Conservation (phyloP, 1,140 invertebrate species). For the Antheraea mylitta region DNA sequence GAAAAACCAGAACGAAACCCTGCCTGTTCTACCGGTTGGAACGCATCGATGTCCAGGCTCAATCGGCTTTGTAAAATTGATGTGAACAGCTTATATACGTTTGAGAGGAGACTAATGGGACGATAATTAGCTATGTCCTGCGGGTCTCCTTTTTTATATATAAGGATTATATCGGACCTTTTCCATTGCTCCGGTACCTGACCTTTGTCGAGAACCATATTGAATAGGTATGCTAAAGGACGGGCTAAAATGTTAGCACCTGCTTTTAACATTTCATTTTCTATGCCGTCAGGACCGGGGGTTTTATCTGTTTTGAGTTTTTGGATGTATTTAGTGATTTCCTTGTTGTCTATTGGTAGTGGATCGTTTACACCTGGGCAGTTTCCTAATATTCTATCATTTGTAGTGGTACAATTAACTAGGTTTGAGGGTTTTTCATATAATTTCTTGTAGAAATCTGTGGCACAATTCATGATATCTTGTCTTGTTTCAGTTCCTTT, state of each 20-base stretch:
- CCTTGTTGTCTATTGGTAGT: neutral
- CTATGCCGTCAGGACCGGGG: slow-evolving; percentile 18
- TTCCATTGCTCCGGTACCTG: no score
- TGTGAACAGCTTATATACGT: no score
- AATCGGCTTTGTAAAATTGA: no score
- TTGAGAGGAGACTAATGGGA: no score
- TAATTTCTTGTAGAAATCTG: slow-evolving; percentile 23
- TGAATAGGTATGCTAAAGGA: neutral
- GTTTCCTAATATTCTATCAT: neutral
- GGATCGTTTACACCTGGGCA: neutral
- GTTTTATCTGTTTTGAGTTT: slow-evolving; percentile 20
- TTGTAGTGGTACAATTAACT: neutral
- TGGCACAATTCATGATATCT: slow-evolving; percentile 18
- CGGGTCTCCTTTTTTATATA: no score
- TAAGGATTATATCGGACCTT: no score
- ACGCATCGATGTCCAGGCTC: no score
- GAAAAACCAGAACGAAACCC: no score
- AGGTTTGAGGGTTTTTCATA: slow-evolving; percentile 12
- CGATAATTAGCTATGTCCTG: no score
- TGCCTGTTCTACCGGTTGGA: no score
- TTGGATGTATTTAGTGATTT: slow-evolving; percentile 1
- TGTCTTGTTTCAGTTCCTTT: slow-evolving; percentile 21
- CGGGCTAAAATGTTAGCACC: neutral
- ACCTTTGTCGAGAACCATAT: neutral
- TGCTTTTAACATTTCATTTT: slow-evolving; percentile 17